Conservation (phyloP, 2,113 vertebrate species). For the Nyctibius bracteatus region DNA sequence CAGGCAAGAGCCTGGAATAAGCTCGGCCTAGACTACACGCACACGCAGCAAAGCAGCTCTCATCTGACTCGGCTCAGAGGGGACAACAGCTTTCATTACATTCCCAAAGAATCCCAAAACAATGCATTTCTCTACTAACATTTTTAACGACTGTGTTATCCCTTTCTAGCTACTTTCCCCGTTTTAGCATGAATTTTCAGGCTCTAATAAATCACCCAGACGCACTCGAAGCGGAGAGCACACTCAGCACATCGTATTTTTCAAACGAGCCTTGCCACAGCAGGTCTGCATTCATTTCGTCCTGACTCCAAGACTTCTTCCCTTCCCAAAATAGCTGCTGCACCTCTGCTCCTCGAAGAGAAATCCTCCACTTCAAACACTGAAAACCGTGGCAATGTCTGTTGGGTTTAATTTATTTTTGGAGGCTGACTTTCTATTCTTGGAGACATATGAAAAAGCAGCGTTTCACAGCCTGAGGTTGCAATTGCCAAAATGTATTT, state of each 20-base stretch:
- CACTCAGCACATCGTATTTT: not conserved
- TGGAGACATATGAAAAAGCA: not conserved
- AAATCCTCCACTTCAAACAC: not conserved
- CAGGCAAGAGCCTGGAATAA: not conserved
- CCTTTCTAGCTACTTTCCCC: not conserved
- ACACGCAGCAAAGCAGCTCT: not conserved
- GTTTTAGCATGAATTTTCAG: not conserved
- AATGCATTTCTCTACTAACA: not conserved
- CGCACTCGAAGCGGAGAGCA: not conserved
- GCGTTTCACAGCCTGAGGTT: not conserved
- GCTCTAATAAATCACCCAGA: not conserved
- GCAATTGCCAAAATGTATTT: not conserved
- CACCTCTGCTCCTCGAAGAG: not conserved
- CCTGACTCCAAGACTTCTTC: not conserved
- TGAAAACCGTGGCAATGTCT: not conserved
- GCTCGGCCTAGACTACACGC: not conserved
- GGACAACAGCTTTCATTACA: not conserved
- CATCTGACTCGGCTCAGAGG: not conserved
- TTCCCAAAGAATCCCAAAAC: not conserved
- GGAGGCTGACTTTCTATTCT: slow-evolving; percentile 12
- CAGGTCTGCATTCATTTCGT: not conserved
- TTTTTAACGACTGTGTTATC: not conserved
- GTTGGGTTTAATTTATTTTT: not conserved
- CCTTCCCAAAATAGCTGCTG: not conserved
- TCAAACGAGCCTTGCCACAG: not conserved